phyloP scores from a whole-genome alignment of 2,113 vertebrate genomes.

The Eonycteris spelaea region DNA sequence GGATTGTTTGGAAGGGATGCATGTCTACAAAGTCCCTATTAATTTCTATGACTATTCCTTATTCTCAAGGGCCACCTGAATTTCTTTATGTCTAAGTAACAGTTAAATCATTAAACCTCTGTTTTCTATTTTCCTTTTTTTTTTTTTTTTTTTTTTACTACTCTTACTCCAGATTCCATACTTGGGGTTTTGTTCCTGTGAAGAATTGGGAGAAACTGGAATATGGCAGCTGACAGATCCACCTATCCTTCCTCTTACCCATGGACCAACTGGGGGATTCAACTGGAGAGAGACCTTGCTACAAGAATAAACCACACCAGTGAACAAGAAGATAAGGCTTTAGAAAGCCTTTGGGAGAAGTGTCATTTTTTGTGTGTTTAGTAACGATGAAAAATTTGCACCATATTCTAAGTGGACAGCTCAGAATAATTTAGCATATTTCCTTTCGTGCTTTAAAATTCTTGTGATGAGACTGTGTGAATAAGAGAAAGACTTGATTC shows the following conservation, averaged over 20 bases:
- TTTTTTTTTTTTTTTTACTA: background rate
- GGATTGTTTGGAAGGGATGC: background rate
- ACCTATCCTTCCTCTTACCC: slow-evolving; percentile 96
- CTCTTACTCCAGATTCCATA: slow-evolving; percentile 92
- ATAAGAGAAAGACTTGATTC: slow-evolving; percentile 44
- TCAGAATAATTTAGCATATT: slow-evolving; percentile 66
- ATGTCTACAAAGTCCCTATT: background rate
- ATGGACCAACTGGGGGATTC: slow-evolving; percentile 98
- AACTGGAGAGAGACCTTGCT: slow-evolving; percentile 98
- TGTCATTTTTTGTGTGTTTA: slow-evolving; percentile 54
- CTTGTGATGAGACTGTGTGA: slow-evolving; percentile 5
- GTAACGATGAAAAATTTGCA: slow-evolving; percentile 46
- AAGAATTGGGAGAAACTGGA: slow-evolving; percentile 95
- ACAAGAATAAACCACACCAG: slow-evolving; percentile 83
- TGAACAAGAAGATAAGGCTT: background rate
- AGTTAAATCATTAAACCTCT: background rate
- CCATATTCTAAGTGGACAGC: slow-evolving; percentile 44
- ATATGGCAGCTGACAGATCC: slow-evolving; percentile 98
- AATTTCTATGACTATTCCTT: background rate
- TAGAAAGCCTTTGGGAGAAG: slow-evolving; percentile 12
- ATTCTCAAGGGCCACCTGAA: background rate
- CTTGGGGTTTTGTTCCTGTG: slow-evolving; percentile 96
- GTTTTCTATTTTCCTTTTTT: background rate
- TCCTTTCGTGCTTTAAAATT: slow-evolving; percentile 58
- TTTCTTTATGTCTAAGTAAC: background rate